Conservation (phyloP, 2,797 vertebrate genomes). For the Tangara arthus region DNA sequence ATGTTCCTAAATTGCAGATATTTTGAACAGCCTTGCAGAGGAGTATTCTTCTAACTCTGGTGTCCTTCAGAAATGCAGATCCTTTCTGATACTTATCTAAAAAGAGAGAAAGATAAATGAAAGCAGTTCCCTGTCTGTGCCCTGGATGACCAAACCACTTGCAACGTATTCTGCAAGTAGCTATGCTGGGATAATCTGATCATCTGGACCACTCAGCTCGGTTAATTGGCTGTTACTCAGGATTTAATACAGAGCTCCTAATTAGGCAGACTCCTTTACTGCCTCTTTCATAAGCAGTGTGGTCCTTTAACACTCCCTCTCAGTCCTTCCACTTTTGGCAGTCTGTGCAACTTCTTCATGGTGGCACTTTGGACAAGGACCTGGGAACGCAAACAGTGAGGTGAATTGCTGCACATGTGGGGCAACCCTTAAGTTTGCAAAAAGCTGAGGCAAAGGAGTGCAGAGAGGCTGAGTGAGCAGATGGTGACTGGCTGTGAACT, state of each 20-base stretch:
- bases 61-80: not conserved
- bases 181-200: not conserved
- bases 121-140: not conserved
- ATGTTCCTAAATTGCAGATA: not conserved
- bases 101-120: not conserved
- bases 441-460: not conserved
- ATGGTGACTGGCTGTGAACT: not conserved
- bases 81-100: not conserved
- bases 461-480: not conserved
- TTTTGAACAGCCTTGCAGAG: not conserved
- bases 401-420: accelerated
- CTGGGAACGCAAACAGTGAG: not conserved
- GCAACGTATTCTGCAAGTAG: not conserved
- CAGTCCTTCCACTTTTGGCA: not conserved
- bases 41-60: not conserved
- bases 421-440: not conserved
- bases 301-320: not conserved
- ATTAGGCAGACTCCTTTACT: not conserved
- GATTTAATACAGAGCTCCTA: not conserved
- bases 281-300: not conserved
- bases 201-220: not conserved
- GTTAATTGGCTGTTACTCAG: not conserved
- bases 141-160: not conserved
- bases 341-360: not conserved
- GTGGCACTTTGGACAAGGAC: not conserved